phyloP scores from a whole-genome alignment of 2,797 vertebrate genomes.

The Margarornis squamiger region DNA sequence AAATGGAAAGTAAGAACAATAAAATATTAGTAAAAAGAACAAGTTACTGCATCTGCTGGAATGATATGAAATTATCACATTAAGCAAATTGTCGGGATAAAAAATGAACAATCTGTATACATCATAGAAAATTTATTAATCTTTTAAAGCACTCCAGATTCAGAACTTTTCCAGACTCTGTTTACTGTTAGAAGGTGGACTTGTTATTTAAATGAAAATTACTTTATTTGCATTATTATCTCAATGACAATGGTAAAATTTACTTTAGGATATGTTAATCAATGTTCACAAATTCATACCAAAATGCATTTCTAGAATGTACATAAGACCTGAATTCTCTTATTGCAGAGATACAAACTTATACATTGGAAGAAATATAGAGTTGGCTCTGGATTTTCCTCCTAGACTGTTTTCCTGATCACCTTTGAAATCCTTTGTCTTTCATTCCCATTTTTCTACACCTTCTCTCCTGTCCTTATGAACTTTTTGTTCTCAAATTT shows the following conservation, averaged over 20 bases:
- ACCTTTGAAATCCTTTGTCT: background rate
- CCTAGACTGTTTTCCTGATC: background rate
- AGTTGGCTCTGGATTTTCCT: background rate
- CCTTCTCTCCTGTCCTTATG: background rate
- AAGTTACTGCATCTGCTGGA: background rate
- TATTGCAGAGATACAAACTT: background rate
- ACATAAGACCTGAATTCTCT: background rate
- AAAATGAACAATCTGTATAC: background rate
- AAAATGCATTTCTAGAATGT: background rate
- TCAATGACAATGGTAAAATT: background rate
- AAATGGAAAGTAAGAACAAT: background rate
- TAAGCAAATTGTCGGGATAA: background rate
- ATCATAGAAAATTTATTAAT: background rate
- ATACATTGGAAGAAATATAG: background rate
- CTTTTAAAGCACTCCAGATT: background rate
- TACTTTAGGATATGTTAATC: background rate
- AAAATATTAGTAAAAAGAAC: background rate
- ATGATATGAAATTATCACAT: background rate
- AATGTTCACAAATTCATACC: background rate
- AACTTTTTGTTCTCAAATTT: background rate
- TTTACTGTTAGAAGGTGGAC: background rate
- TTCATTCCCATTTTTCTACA: background rate
- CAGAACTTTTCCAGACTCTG: background rate
- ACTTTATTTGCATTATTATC: background rate
- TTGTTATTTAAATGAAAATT: background rate